Evolutionary conservation across 2,797 vertebrate genomes (phyloP).

Genomic region (Bradypodion ventrale): DNA sequence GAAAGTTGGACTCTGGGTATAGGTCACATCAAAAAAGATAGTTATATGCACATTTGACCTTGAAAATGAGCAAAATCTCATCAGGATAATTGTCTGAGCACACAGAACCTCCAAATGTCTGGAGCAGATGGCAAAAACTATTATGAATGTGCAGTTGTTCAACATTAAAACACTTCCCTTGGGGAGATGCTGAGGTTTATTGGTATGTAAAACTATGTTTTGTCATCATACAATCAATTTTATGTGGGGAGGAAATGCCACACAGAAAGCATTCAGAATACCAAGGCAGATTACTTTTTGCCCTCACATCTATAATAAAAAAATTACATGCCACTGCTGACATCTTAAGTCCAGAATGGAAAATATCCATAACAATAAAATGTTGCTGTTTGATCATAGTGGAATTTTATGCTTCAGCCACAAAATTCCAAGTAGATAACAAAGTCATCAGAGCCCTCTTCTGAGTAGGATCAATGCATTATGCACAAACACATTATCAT

Average conservation of each 20-base stretch:
- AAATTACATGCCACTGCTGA: slow-evolving; percentile 65
- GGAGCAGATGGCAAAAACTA: slow-evolving; percentile 67
- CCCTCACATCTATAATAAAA: slow-evolving; percentile 61
- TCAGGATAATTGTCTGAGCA: slow-evolving; percentile 23
- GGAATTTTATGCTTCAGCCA: slow-evolving; percentile 65
- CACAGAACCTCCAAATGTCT: slow-evolving; percentile 39
- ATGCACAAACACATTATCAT: not conserved
- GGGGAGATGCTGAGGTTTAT: slow-evolving; percentile 56
- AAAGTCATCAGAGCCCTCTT: not conserved
- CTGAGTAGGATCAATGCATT: not conserved
- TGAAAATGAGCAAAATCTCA: slow-evolving; percentile 48
- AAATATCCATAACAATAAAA: slow-evolving; percentile 60
- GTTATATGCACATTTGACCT: slow-evolving; percentile 49
- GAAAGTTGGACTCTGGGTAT: slow-evolving; percentile 21
- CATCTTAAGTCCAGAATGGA: slow-evolving; percentile 60
- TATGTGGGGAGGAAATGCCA: slow-evolving; percentile 35
- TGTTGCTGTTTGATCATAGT: slow-evolving; percentile 59
- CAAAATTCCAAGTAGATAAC: slow-evolving; percentile 58
- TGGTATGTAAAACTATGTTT: slow-evolving; percentile 62
- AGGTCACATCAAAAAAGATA: slow-evolving; percentile 23
- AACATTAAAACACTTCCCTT: slow-evolving; percentile 50
- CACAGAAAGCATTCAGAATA: slow-evolving; percentile 48
- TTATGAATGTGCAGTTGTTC: slow-evolving; percentile 63
- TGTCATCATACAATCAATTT: slow-evolving; percentile 58
- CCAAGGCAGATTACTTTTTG: slow-evolving; percentile 46